Evolutionary conservation across 1,140 invertebrate species (phyloP), one percentile per base, ranked within the genome.

Genomic region (Parasteatoda tepidariorum): DNA sequence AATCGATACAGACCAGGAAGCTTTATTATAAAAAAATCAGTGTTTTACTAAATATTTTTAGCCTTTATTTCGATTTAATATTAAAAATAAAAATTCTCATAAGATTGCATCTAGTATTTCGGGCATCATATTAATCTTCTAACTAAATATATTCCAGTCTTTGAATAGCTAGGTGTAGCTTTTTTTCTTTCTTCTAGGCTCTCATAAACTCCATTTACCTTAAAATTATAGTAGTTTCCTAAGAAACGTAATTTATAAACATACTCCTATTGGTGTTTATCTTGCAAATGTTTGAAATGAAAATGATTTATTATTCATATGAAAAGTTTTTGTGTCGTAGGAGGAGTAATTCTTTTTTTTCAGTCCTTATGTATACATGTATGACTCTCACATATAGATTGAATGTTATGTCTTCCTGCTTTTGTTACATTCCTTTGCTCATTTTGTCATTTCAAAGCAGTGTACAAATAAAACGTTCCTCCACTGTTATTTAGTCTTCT

Each of bases 401-500:
- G 67, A n/a, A 62, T 82, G 67, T 82, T 22, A 62, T 82, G 78
- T 82, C 78, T 82, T 82, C 78, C 78, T 82, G 78, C 78, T 82
- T 82, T 70, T 24, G 33, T 82, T 82, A 30, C 78, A 82, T 82
- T 82, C 66, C 78, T 41, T 70, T 82, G 66, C 54, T 82, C 18
- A 71, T 18, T 82, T 79, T 71, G 70, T 66, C 71, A 61, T 38
- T 67, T 78, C 67, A 55, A 33, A 82, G 78, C 78, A 71, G 66
- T 82, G 78, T 82, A 82, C 66, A 82, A 82, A 82, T 82, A 82
- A 82, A 82, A 48, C 78, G 78, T 82, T 82, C 78, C 67, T 82
- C 78, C 54, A 70, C 78, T 82, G 55, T 82, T 82, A 30, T 22
- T 66, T 78, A 48, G 30, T 41, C 41, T 57, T 33, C 54, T 31